phyloP scores from a whole-genome alignment of 1,140 invertebrate genomes.

The Sitodiplosis mosellana region DNA sequence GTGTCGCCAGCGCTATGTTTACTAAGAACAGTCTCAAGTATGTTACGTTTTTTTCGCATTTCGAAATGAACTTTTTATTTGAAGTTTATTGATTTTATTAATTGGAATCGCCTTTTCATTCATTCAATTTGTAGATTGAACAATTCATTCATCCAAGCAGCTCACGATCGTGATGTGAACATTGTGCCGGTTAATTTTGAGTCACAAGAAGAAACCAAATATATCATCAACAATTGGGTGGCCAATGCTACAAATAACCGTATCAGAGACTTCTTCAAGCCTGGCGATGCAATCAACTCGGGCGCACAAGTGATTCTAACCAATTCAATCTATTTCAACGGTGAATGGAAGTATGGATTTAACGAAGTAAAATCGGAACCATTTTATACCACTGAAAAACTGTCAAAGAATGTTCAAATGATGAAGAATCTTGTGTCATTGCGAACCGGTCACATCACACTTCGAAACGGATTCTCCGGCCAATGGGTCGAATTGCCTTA shows the following conservation, averaged over 20 bases:
- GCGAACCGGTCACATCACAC: slow-evolving; percentile 9
- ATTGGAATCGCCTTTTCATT: too few species aligned
- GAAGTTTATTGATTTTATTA: neutral
- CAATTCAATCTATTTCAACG: slow-evolving; percentile 62
- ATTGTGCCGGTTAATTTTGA: slow-evolving; percentile 28
- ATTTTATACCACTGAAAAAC: slow-evolving; percentile 30
- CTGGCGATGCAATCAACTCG: neutral
- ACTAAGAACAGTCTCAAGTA: neutral
- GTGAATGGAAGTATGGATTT: slow-evolving; percentile 46
- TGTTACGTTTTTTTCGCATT: neutral
- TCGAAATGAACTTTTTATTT: neutral
- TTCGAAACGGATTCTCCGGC: slow-evolving; percentile 16
- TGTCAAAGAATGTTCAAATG: slow-evolving; percentile 13
- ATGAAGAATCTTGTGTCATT: slow-evolving; percentile 15
- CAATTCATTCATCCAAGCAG: neutral
- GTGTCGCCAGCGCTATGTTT: neutral
- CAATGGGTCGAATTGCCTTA: slow-evolving; percentile 40
- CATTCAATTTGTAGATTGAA: neutral
- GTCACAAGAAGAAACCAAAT: slow-evolving; percentile 18
- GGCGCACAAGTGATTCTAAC: slow-evolving; percentile 35
- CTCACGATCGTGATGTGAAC: slow-evolving; percentile 10
- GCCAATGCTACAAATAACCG: slow-evolving; percentile 32
- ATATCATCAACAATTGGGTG: slow-evolving; percentile 45
- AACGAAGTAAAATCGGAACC: slow-evolving; percentile 31
- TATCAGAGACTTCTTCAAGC: slow-evolving; percentile 27